Evolutionary conservation across 2,888 invertebrate species (phyloP), one percentile per base, ranked within the genome.

Genomic region (Polylopha cassiicola): DNA sequence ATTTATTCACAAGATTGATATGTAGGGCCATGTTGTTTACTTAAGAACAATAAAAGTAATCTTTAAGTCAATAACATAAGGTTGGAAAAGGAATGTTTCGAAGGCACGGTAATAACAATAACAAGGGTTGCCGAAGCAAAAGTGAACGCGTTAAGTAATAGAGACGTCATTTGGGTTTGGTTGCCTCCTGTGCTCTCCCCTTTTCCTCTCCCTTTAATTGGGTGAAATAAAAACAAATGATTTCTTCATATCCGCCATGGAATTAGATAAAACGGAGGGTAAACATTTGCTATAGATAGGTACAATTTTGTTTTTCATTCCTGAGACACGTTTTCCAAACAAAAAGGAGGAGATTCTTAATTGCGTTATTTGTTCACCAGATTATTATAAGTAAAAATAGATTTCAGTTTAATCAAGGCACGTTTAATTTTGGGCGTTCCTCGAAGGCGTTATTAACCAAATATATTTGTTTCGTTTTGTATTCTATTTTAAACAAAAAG

Each of bases 401-500:
- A n/a, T n/a, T n/a, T n/a, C n/a, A n/a, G n/a, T n/a, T n/a, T n/a
- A n/a, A n/a, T n/a, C n/a, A n/a, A n/a, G n/a, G n/a, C n/a, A n/a
- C n/a, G n/a, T n/a, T n/a, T n/a, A n/a, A n/a, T n/a, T n/a, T n/a
- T n/a, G n/a, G n/a, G n/a, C n/a, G n/a, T n/a, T n/a, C n/a, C n/a
- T n/a, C n/a, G n/a, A n/a, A n/a, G n/a, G n/a, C 16, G 13, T 34
- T 41, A 34, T 30, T 29, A 29, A n/a, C n/a, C n/a, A n/a, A 41
- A 34, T 29, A 30, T 34, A 34, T 15, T 20, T 15, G 23, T 14
- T 13, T 41, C 29, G 22, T 42, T 24, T 43, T 42, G 20, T 33
- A 37, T 32, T 15, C 28, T 59, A 55, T 54, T 52, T 55, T 39
- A 38, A 47, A n/a, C n/a, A n/a, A 59, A 63, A 61, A 54, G 49